Percentiles rank a stretch among this genome's conserved stretches.
Evolutionary conservation across 2,888 invertebrate genomes (phyloP).

Genomic region (Piscicola geometra): DNA sequence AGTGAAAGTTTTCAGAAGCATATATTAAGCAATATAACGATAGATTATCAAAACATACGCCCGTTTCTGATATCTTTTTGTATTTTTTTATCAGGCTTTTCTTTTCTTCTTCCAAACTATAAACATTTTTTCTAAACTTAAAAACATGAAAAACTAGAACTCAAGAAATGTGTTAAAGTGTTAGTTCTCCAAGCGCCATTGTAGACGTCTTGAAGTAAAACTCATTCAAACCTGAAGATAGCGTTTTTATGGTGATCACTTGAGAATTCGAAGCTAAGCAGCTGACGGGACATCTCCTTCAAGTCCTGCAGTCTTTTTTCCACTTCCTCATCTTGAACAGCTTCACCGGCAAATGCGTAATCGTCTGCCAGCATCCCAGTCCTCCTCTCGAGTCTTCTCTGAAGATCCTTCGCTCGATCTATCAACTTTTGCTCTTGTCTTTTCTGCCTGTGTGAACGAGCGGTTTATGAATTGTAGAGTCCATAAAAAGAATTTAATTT

Average conservation of each 20-base stretch:
- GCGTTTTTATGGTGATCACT: neutral
- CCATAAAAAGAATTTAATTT: neutral
- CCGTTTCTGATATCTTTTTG: slow-evolving; percentile 54
- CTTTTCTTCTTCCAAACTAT: slow-evolving; percentile 54
- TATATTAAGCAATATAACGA: too few relatives aligned
- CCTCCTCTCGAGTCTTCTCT: slow-evolving; percentile 50
- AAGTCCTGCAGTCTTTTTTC: neutral
- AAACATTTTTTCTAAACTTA: slow-evolving; percentile 30
- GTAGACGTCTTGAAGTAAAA: too few relatives aligned
- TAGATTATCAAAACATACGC: too few relatives aligned
- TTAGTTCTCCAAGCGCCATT: too few relatives aligned
- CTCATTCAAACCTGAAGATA: neutral
- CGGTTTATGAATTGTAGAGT: neutral
- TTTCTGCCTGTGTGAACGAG: slow-evolving; percentile 38
- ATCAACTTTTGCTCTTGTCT: slow-evolving; percentile 52
- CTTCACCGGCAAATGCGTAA: neutral
- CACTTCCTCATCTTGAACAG: neutral
- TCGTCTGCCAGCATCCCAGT: slow-evolving; percentile 50
- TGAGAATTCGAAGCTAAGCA: neutral
- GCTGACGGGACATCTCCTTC: neutral
- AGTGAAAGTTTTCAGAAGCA: too few relatives aligned
- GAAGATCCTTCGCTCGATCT: slow-evolving; percentile 50
- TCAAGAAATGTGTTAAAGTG: too few relatives aligned
- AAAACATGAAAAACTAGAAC: neutral
- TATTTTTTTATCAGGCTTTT: slow-evolving; percentile 53